phyloP scores from a whole-genome alignment of 2,797 vertebrate genomes.

The Triplophysa bombifrons region DNA sequence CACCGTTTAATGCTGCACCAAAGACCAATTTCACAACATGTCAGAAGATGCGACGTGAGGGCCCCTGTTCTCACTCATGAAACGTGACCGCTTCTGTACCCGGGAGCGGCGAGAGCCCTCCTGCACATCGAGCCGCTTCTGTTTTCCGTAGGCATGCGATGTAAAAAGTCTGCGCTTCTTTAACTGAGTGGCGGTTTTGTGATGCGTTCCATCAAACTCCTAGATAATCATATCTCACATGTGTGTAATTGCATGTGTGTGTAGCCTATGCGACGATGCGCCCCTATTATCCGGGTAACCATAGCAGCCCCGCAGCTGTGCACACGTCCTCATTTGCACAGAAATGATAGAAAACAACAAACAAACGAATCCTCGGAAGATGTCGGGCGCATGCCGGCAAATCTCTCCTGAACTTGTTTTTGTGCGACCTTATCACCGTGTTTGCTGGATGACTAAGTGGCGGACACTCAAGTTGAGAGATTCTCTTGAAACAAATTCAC shows the following conservation, averaged over 20 bases:
- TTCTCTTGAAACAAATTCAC: background rate
- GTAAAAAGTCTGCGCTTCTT: background rate
- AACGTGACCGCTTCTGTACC: background rate
- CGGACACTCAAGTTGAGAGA: constrained; percentile 8
- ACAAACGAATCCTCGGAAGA: constrained; percentile 45
- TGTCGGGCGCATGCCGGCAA: constrained; percentile 3
- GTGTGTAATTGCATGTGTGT: constrained; percentile 25
- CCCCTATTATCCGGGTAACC: constrained; percentile 39
- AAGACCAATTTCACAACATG: background rate
- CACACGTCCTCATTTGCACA: constrained; percentile 56
- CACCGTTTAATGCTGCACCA: no score
- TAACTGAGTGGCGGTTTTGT: background rate
- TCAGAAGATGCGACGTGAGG: background rate
- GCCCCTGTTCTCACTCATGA: background rate
- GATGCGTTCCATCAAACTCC: constrained; percentile 6
- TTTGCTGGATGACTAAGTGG: background rate
- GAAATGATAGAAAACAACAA: constrained; percentile 55
- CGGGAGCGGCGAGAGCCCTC: background rate
- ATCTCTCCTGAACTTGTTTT: constrained; percentile 26
- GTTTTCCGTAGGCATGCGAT: background rate
- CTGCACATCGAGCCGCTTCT: background rate
- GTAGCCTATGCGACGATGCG: background rate
- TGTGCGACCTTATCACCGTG: constrained; percentile 31
- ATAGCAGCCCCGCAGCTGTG: constrained; percentile 54
- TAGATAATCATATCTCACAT: constrained; percentile 22